Percentiles rank a stretch among this genome's conserved stretches.
These are phyloP conservation scores for Bostrychus sinensis DNA, from an alignment of 2,113 vertebrate genomes.

Conservation along the genomic window DNA sequence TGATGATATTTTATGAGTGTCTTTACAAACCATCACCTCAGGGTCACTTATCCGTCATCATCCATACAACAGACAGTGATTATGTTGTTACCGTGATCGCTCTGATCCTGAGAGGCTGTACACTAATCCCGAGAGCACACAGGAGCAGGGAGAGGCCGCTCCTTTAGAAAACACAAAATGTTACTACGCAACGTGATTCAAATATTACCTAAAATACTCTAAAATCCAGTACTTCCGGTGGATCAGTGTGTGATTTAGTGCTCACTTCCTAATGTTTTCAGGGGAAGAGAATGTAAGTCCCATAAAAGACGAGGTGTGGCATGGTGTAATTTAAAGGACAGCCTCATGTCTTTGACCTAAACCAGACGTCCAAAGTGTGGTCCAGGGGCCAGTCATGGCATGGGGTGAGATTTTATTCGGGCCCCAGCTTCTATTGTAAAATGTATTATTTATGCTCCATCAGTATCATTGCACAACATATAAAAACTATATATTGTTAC, in stretches of 20 bases:
- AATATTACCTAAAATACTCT: constrained; percentile 5
- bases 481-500: no score
- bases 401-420: no score
- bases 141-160: constrained; percentile 6
- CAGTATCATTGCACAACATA: no score
- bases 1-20: background rate
- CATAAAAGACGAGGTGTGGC: constrained; percentile 11
- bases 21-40: background rate
- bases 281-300: background rate
- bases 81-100: constrained; percentile 3
- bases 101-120: background rate
- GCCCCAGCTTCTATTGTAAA: no score
- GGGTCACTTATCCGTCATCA: background rate
- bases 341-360: background rate
- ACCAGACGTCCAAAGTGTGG: background rate
- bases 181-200: constrained; percentile 31
- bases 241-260: constrained; percentile 13
- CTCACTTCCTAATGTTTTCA: constrained; percentile 1
- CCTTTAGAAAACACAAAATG: constrained; percentile 17
- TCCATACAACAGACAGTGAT: constrained; percentile 1
- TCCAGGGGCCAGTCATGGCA: background rate
- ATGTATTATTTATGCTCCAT: no score
- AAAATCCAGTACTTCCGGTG: background rate
- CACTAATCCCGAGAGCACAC: background rate
- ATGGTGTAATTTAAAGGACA: background rate